Evolutionary conservation across 2,888 invertebrate species (phyloP).

Genomic region (Synergus umbraculus): DNA sequence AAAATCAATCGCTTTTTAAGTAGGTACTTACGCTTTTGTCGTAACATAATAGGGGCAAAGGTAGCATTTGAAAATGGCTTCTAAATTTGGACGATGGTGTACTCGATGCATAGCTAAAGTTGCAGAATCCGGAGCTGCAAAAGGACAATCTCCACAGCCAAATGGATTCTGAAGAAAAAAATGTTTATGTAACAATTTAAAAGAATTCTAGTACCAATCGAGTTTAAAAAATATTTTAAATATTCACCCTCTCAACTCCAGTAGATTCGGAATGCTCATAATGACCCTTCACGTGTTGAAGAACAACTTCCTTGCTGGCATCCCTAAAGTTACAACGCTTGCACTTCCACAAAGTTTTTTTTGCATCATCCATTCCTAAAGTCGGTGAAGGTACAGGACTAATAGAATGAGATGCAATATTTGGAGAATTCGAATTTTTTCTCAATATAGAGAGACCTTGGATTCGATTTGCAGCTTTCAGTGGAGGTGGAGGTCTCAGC

Average conservation of each 20-base stretch:
- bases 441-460: constrained; percentile 72
- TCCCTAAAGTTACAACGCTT: constrained; percentile 92
- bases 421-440: constrained; percentile 56
- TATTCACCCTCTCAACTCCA: constrained; percentile 55
- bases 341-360: constrained; percentile 91
- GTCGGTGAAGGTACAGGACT: constrained; percentile 47
- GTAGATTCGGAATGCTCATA: constrained; percentile 77
- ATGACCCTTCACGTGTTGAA: constrained; percentile 84
- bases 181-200: not conserved
- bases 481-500: constrained; percentile 78
- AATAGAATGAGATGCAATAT: constrained; percentile 53
- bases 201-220: not conserved
- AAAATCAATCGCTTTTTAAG: not conserved
- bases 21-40: constrained; percentile 82
- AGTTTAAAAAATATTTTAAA: not conserved
- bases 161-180: constrained; percentile 60
- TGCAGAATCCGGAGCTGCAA: constrained; percentile 81
- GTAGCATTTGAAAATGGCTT: constrained; percentile 87
- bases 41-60: constrained; percentile 89
- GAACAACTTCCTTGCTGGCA: constrained; percentile 82
- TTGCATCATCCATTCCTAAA: constrained; percentile 79
- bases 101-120: constrained; percentile 83
- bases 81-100: constrained; percentile 84
- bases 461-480: constrained; percentile 79
- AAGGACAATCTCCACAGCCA: constrained; percentile 86